Evolutionary conservation across 2,888 invertebrate species (phyloP).

Genomic region (Rhagonycha lutea): DNA sequence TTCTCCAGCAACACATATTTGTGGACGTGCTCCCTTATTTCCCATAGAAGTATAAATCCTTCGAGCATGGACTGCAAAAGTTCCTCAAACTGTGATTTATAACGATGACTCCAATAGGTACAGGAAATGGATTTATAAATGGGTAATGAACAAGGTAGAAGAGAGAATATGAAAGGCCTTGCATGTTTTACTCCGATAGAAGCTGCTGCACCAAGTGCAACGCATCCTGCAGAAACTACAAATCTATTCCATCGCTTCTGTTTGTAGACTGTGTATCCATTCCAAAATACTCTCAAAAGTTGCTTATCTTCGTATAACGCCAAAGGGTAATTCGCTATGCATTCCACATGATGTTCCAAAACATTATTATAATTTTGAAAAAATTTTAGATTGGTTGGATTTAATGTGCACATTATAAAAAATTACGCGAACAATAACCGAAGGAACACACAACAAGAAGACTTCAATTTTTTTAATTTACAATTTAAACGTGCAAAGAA

Average conservation of each 20-base stretch:
- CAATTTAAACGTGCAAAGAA: slow-evolving; percentile 5
- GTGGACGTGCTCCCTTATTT: background rate
- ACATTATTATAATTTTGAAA: slow-evolving; percentile 8
- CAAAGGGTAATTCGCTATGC: slow-evolving; percentile 16
- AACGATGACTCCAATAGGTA: background rate
- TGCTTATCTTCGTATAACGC: slow-evolving; percentile 19
- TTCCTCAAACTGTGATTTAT: slow-evolving; percentile 12
- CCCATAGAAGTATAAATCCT: background rate
- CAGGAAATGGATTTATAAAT: background rate
- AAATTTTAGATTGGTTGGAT: background rate
- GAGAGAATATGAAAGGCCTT: slow-evolving; percentile 3
- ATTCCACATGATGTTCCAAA: slow-evolving; percentile 12
- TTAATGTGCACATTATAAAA: background rate
- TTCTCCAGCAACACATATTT: background rate
- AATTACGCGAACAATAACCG: background rate
- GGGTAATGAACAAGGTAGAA: background rate
- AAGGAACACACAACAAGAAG: background rate
- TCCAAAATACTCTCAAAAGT: slow-evolving; percentile 15
- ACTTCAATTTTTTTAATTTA: background rate
- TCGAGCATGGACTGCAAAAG: background rate
- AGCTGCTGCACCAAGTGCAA: background rate
- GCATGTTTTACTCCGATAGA: slow-evolving; percentile 2
- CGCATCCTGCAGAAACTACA: slow-evolving; percentile 1
- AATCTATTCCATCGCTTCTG: background rate
- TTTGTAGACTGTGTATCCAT: background rate